Percentiles rank a stretch among this genome's conserved stretches.
Evolutionary conservation across 2,888 invertebrate species (phyloP).

Genomic region (Aspidapion aeneum): DNA sequence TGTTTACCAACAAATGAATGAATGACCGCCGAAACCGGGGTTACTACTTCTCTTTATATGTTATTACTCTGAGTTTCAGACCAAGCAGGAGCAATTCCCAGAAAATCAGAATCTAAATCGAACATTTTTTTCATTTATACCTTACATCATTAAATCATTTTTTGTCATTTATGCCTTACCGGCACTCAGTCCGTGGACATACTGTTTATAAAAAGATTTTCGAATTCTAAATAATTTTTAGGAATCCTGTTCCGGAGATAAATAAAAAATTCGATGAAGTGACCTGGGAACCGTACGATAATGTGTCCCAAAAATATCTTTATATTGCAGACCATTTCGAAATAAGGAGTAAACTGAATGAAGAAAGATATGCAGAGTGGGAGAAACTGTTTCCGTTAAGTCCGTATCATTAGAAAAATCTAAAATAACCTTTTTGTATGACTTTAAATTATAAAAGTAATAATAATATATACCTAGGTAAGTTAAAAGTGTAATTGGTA

Average conservation of each 20-base stretch:
- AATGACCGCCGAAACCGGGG: no score
- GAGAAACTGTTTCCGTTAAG: conserved; percentile 41
- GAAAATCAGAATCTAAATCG: no score
- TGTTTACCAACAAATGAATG: no score
- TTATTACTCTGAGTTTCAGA: no score
- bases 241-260: conserved; percentile 48
- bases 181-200: background rate
- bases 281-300: conserved; percentile 43
- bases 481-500: no score
- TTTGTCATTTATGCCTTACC: background rate
- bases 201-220: background rate
- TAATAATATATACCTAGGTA: no score
- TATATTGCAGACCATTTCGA: conserved; percentile 42
- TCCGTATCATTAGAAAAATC: conserved; percentile 1
- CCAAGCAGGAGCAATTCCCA: no score
- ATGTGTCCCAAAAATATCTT: conserved; percentile 41
- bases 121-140: background rate
- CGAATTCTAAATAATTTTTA: conserved; percentile 33
- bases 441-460: no score
- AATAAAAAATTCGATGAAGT: conserved; percentile 35
- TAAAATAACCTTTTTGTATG: no score
- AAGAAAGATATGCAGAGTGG: conserved; percentile 45
- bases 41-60: no score
- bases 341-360: conserved; percentile 41
- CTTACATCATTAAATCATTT: background rate